A percentile compares a stretch with the other conserved stretches of the same genome.
Conservation (phyloP, 2,113 vertebrate species). For the Catagonus wagneri region DNA sequence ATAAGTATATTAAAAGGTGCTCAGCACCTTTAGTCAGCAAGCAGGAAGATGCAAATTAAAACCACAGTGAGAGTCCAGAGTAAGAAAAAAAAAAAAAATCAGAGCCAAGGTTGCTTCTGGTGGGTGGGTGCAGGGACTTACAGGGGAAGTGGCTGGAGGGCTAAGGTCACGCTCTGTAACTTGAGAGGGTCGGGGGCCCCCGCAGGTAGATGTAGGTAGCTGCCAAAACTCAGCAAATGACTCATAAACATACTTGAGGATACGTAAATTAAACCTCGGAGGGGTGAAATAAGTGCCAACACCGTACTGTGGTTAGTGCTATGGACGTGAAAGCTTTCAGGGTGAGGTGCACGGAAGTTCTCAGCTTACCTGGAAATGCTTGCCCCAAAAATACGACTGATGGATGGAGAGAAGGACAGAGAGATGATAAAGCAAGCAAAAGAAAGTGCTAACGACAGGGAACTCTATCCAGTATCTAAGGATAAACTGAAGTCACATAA, state of each 20-base stretch:
- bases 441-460: not conserved
- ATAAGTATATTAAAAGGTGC: not conserved
- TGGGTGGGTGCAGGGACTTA: accelerated
- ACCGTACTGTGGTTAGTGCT: not conserved
- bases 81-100: not conserved
- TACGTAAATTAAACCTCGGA: not conserved
- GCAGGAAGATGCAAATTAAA: not conserved
- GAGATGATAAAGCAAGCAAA: not conserved
- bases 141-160: not conserved
- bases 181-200: not conserved
- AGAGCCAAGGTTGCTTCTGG: not conserved
- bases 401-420: not conserved
- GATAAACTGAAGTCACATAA: too few species aligned
- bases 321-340: not conserved
- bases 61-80: not conserved
- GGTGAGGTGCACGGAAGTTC: not conserved
- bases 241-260: not conserved
- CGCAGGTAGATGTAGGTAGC: too few species aligned
- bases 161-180: not conserved
- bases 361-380: not conserved
- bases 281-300: not conserved
- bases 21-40: not conserved
- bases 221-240: not conserved
- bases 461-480: too few species aligned
- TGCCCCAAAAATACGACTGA: not conserved